Conservation (phyloP, 2,113 vertebrate genomes). For the Eidolon helvum region DNA sequence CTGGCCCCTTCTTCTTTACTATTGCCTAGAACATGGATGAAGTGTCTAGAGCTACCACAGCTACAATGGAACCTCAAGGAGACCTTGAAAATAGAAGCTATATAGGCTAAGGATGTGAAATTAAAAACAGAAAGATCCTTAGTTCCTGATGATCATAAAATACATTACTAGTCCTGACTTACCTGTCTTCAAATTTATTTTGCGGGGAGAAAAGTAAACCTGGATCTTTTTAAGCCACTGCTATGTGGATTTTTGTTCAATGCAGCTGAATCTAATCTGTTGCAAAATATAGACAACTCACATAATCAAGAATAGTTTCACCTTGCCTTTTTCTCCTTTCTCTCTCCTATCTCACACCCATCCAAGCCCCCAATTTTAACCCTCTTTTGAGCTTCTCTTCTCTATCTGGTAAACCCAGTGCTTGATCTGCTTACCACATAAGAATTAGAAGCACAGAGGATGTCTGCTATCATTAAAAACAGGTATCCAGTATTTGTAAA, state of each 20-base stretch:
- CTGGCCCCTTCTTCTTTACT: not conserved
- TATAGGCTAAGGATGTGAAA: not conserved
- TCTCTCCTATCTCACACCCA: not conserved
- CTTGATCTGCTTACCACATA: not conserved
- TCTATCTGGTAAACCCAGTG: not conserved
- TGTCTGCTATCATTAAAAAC: no score
- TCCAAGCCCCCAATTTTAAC: not conserved
- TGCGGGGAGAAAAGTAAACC: not conserved
- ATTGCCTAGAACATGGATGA: not conserved
- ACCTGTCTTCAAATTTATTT: not conserved
- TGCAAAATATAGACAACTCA: not conserved
- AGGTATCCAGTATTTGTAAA: not conserved
- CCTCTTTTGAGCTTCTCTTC: not conserved
- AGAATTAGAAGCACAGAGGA: not conserved
- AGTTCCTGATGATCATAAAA: not conserved
- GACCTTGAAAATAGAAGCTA: constrained; percentile 4
- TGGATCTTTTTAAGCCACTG: not conserved
- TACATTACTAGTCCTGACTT: not conserved
- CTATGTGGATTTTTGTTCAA: not conserved
- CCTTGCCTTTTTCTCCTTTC: not conserved
- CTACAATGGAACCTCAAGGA: not conserved
- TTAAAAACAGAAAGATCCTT: not conserved
- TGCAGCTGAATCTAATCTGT: not conserved
- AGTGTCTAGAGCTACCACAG: not conserved
- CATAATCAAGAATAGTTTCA: not conserved